Base-by-base conservation (phyloP, 2,888 invertebrate species). In the Amblyteles armatorius region DNA sequence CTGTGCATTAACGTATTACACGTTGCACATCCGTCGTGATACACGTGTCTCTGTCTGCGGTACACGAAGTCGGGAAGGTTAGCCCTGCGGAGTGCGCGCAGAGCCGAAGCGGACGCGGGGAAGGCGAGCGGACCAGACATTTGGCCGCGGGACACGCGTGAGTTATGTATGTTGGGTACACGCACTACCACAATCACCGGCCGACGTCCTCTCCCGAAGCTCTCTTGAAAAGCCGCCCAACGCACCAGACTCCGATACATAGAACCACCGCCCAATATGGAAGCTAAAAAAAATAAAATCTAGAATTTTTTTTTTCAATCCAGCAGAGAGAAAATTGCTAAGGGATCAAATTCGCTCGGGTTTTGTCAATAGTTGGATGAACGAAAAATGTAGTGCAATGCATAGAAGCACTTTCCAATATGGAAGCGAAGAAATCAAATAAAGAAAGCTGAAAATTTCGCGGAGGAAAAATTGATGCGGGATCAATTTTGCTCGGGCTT, bases 81-180 rank as follows among this genome's bases (percentile, higher is more conserved):
- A 50, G 60, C 60, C 13, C 13, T 63, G 33, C 16, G 26, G 2
- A 11, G 26, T 48, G 26, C 7, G 19, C 50, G 40, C 71, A 22
- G 16, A 79, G 69, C 55, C 33, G 22, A 69, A 68, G 16, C 13
- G 44, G 57, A 33, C 22, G 52, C 44, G 63, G 26, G 73, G 55
- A 33, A 2, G 13, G 55, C 19, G 50, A 22, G 44, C 26, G 48
- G 65, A 71, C 65, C 71, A 72, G 83, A 83, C 83, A 79, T 83
- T 74, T 79, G 29, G 69, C 79, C 74, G 40, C 79, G 55, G 83
- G 83, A 63, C 79, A 74, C 65, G 73, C 79, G 74, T 83, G 79
- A 83, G 74, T 79, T 83, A 79, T 83, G 79, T 79, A 83, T 74
- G 74, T 69, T 63, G 52, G 73, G 69, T 63, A 74, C 52, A 71